Evolutionary conservation across 2,888 invertebrate species (phyloP).

Genomic region (Thyatira batis): DNA sequence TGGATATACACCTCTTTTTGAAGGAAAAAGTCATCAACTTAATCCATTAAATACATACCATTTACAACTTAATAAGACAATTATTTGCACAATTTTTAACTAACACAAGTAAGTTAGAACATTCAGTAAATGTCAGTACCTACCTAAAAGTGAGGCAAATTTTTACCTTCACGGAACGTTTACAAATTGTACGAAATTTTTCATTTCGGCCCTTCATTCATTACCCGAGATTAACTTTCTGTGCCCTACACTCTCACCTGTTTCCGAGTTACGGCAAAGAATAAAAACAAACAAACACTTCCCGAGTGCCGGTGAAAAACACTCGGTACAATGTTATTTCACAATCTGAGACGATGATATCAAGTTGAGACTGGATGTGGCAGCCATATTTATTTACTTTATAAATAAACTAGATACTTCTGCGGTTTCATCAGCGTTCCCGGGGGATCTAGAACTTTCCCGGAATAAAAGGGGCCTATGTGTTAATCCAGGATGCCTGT

Average conservation of each 20-base stretch:
- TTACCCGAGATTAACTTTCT: slow-evolving; percentile 18
- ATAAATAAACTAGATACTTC: too few relatives aligned
- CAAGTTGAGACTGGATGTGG: slow-evolving; percentile 13
- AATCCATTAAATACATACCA: too few relatives aligned
- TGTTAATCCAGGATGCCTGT: too few relatives aligned
- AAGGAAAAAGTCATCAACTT: too few relatives aligned
- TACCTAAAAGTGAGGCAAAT: background rate
- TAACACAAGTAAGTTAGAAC: background rate
- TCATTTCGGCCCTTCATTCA: slow-evolving; percentile 17
- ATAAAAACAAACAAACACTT: slow-evolving; percentile 28
- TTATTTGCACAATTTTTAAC: too few relatives aligned
- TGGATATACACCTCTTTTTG: too few relatives aligned
- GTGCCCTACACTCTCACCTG: slow-evolving; percentile 35
- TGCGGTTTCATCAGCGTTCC: too few relatives aligned
- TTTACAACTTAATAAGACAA: too few relatives aligned
- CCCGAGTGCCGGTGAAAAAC: slow-evolving; percentile 28
- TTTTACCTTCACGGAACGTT: background rate
- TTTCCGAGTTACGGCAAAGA: slow-evolving; percentile 10
- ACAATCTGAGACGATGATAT: slow-evolving; percentile 20
- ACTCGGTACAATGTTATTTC: slow-evolving; percentile 33
- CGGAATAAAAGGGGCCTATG: too few relatives aligned
- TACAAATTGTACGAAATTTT: background rate
- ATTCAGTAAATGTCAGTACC: background rate
- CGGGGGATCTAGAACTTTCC: too few relatives aligned
- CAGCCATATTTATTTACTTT: background rate